Base-by-base conservation (phyloP, 2,888 invertebrate genomes). In the Geotrupes spiniger region DNA sequence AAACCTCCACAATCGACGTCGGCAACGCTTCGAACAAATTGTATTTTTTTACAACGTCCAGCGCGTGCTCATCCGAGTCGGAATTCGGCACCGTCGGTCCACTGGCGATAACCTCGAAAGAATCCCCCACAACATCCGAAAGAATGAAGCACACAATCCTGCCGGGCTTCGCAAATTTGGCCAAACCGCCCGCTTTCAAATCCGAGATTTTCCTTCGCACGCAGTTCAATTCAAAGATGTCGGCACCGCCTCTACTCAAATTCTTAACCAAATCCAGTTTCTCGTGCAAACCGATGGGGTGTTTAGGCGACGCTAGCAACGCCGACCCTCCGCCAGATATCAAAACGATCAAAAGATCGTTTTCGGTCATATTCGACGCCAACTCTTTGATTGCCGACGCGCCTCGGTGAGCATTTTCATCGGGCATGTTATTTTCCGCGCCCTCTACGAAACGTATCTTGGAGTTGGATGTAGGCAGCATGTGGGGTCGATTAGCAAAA, bases 291-390 rank as follows among this genome's bases (percentile, higher is more conserved):
- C 81, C 83, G 2, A 98, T 75, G 0, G 86, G 83, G 9, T 79
- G 69, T 53, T 79, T 80, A 0, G 98, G 97, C 53, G 86, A 74
- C 1, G 92, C 86, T 14, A 99, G 70, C 28, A 99, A 75, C 1
- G 98, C 92, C 2, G 98, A 98, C 1, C 98, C 98, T 16, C 99
- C 99, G 5, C 99, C 98, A 53, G 88, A 89, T 63, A 97, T 84
- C 25, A 97, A 75, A 11, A 95, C 89, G 52, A 98, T 72, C 2
- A 97, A 75, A 29, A 94, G 73, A 70, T 94, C 92, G 51, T 82
- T 71, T 12, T 75, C 65, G 0, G 72, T 75, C 51, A 92, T 76
- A n/a, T 68, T 70, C 49, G 75, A 63, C 0, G 84, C 80, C 37
- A 92, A 71, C 5, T 82, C 66, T 52, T 82, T 78, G 29, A 98